Percentiles rank a stretch among this genome's conserved stretches.
These are phyloP conservation scores for Microctenopoma steveboyesi DNA, from an alignment of 2,797 vertebrate genomes.

Conservation along the genomic window DNA sequence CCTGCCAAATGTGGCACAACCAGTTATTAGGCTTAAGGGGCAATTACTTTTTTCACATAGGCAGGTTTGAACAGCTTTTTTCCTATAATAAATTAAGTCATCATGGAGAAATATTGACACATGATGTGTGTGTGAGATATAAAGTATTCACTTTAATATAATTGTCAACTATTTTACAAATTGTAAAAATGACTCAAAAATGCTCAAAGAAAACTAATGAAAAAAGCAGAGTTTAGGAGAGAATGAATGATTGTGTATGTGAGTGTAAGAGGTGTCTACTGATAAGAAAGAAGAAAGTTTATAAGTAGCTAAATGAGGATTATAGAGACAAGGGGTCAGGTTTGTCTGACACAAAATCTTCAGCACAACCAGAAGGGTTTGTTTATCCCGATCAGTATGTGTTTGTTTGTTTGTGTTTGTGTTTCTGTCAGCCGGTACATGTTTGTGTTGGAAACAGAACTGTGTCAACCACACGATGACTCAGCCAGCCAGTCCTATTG, in stretches of 20 bases:
- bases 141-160: not conserved
- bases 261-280: slow-evolving; percentile 27
- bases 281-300: slow-evolving; percentile 26
- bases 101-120: too few species aligned
- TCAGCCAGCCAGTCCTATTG: slow-evolving; percentile 38
- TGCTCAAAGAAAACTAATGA: too few species aligned
- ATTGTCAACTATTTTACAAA: not conserved
- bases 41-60: too few species aligned
- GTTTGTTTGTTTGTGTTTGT: slow-evolving; percentile 48
- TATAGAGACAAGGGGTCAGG: slow-evolving; percentile 19
- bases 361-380: slow-evolving; percentile 61
- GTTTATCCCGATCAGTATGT: slow-evolving; percentile 54
- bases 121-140: not conserved
- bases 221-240: not conserved
- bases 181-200: too few species aligned
- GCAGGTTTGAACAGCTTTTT: too few species aligned
- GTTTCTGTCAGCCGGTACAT: slow-evolving; percentile 40
- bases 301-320: slow-evolving; percentile 37
- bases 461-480: slow-evolving; percentile 27
- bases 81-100: too few species aligned
- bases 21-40: too few species aligned
- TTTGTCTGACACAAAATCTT: slow-evolving; percentile 64
- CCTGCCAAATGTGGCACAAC: too few species aligned
- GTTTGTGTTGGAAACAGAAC: slow-evolving; percentile 46
- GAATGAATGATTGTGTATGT: slow-evolving; percentile 12